Evolutionary conservation across 2,888 invertebrate genomes (phyloP).

Genomic region (Mystacides longicornis): DNA sequence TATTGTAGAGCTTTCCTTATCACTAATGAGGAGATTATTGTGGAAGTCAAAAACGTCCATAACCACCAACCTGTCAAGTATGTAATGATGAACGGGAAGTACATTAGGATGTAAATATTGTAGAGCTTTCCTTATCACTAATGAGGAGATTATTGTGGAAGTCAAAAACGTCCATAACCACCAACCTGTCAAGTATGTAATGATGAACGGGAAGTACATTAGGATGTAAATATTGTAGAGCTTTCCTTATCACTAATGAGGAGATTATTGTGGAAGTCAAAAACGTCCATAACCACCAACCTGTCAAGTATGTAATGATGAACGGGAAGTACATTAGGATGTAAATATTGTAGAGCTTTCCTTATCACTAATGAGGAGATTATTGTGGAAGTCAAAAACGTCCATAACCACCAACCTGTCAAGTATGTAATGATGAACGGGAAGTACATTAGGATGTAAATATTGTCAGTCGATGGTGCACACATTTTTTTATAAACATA

Average conservation of each 20-base stretch:
- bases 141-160: neutral
- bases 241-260: neutral
- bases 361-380: neutral
- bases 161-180: slow-evolving; percentile 6
- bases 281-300: neutral
- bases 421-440: neutral
- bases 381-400: neutral
- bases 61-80: slow-evolving; percentile 14
- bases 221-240: neutral
- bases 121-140: slow-evolving; percentile 7
- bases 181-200: slow-evolving; percentile 7
- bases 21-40: slow-evolving; percentile 3
- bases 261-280: neutral
- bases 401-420: neutral
- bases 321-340: neutral
- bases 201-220: neutral
- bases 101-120: slow-evolving; percentile 7
- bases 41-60: slow-evolving; percentile 7
- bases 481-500: too few species aligned
- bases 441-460: neutral
- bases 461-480: neutral
- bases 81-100: slow-evolving; percentile 2
- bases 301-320: neutral
- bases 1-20: neutral
- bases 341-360: neutral